A percentile compares a stretch with the other conserved stretches of the same genome.
phyloP scores from a whole-genome alignment of 2,888 invertebrate species.

The Tribolium freemani region DNA sequence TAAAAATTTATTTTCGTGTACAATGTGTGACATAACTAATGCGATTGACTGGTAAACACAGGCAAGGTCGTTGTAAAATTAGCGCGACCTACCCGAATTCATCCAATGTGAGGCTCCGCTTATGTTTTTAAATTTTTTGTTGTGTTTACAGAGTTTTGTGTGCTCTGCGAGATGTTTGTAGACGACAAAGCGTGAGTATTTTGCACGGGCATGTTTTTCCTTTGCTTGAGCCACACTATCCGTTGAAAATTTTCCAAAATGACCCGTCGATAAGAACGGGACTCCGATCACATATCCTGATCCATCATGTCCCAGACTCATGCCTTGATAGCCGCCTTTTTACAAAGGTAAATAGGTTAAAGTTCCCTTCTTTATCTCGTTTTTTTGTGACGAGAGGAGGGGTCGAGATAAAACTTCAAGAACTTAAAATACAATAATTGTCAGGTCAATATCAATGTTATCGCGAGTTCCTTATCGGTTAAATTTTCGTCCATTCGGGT shows the following conservation, averaged over 20 bases:
- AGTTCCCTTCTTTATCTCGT: conserved; percentile 12
- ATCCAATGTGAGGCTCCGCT: conserved; percentile 3
- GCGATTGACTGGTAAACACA: conserved; percentile 11
- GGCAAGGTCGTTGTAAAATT: conserved; percentile 17
- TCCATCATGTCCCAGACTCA: conserved; percentile 11
- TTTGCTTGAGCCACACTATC: conserved; percentile 16
- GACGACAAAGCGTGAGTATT: conserved; percentile 57
- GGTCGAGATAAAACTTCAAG: conserved; percentile 23
- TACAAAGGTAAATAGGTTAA: conserved; percentile 8
- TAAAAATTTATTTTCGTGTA: conserved; percentile 2
- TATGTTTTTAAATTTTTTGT: conserved; percentile 20
- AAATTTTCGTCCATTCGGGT: conserved; percentile 7
- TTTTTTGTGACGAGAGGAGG: conserved; percentile 22
- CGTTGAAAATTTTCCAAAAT: conserved; percentile 5
- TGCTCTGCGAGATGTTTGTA: conserved; percentile 52
- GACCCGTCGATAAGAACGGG: conserved; percentile 21
- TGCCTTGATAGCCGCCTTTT: neutral
- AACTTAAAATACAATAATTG: conserved; percentile 8
- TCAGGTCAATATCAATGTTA: conserved; percentile 24
- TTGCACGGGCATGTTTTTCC: conserved; percentile 13
- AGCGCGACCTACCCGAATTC: conserved; percentile 21
- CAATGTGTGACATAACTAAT: neutral
- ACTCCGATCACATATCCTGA: conserved; percentile 25
- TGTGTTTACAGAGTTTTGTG: conserved; percentile 39
- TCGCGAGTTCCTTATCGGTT: conserved; percentile 15